Base-by-base conservation (phyloP, 2,888 invertebrate species). In the Boloria selene region DNA sequence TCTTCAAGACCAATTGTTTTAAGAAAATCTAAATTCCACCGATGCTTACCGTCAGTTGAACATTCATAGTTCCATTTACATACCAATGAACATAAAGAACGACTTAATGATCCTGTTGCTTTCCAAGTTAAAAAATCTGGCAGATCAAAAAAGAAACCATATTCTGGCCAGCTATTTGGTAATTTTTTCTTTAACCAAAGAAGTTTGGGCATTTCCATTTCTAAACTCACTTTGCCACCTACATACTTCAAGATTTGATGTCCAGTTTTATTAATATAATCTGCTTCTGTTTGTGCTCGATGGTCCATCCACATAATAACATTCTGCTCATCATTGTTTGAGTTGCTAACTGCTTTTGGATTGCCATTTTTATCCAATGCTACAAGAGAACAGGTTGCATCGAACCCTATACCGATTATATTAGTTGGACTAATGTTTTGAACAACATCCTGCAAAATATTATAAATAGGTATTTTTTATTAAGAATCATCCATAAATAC, bases 141-240 rank as follows among this genome's bases (percentile, higher is more conserved):
- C 55, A 99, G 91, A 85, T 99, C 98, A 85, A 99, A 97, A 75
- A 97, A 96, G 68, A 95, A 93, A 60, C 95, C 95, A 58, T 95
- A 95, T 65, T 94, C 93, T 0, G 89, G 75, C 96, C 97, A 98
- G 74, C 94, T 94, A 4, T 91, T 80, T 0, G 93, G 84, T 13
- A 96, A 80, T 87, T 96, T 93, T 74, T 93, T 94, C 84, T 98
- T 98, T 1, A 99, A 82, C 99, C 99, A 99, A 38, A 98, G 84
- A 17, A 99, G 84, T 90, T 99, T 99, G 0, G 99, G 98, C 67
- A 96, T 95, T 93, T 99, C 95, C 98, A 99, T 99, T 93, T 99
- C 99, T n/a, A 97, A 92, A 0, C 98, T 98, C 6, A 99, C 96
- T 87, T 95, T 96, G 0, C 98, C 98, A 1, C 99, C 99, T 3